Conservation (phyloP, 2,797 vertebrate genomes). For the Geotria australis region DNA sequence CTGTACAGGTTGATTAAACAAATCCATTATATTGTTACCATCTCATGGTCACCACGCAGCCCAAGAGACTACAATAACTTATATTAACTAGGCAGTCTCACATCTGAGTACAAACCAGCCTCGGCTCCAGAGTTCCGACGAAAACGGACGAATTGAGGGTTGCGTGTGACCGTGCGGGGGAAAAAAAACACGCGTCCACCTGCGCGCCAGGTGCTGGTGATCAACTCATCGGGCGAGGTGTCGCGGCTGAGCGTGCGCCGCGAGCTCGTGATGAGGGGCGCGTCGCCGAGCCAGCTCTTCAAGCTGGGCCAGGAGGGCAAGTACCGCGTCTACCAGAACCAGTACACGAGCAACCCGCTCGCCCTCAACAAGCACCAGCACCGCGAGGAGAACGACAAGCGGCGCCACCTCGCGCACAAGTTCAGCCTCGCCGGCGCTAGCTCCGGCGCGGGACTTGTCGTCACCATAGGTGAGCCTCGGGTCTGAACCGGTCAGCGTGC, state of each 20-base stretch:
- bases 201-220: conserved; percentile 34
- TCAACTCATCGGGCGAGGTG: conserved; percentile 59
- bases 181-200: not conserved
- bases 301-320: conserved; percentile 89
- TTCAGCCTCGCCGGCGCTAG: conserved; percentile 54
- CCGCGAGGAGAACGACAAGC: conserved; percentile 89
- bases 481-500: no score
- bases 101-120: no score
- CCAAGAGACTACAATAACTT: no score
- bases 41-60: no score
- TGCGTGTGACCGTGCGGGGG: no score
- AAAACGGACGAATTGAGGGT: no score
- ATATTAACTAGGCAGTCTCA: no score
- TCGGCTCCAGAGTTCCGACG: no score
- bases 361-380: conserved; percentile 96
- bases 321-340: conserved; percentile 81
- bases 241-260: conserved; percentile 48
- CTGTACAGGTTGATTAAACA: no score
- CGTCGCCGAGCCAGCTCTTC: conserved; percentile 36
- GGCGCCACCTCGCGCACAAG: conserved; percentile 83
- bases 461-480: no score
- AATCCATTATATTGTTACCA: no score
- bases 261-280: conserved; percentile 57
- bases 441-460: no score
- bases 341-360: conserved; percentile 72